phyloP scores from a whole-genome alignment of 1,140 invertebrate genomes.

The Drosophila lacertosa region DNA sequence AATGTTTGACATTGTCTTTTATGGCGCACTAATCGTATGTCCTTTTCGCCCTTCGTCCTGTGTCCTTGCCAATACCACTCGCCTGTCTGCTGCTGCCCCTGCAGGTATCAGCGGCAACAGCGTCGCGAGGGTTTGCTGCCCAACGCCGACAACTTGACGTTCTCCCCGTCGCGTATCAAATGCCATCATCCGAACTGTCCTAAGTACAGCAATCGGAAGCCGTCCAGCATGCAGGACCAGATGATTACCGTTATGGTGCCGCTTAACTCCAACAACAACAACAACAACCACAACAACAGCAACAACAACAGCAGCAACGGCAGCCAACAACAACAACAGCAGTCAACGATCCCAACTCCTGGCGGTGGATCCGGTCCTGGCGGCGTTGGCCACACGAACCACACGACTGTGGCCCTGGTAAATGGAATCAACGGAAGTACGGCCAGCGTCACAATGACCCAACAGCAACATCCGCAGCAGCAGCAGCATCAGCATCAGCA shows the following conservation, averaged over 20 bases:
- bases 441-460: slow-evolving; percentile 59
- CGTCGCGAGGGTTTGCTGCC: slow-evolving; percentile 81
- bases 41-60: slow-evolving; percentile 20
- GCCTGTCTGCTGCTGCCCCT: background rate
- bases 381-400: slow-evolving; percentile 6
- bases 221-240: slow-evolving; percentile 83
- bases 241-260: slow-evolving; percentile 84
- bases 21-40: slow-evolving; percentile 52
- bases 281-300: slow-evolving; percentile 17
- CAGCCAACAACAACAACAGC: slow-evolving; percentile 32
- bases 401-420: slow-evolving; percentile 67
- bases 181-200: slow-evolving; percentile 84
- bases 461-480: slow-evolving; percentile 26
- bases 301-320: slow-evolving; percentile 29
- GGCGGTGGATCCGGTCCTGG: background rate
- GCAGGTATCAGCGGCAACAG: slow-evolving; percentile 80
- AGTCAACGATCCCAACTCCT: too few relatives aligned
- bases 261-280: slow-evolving; percentile 74
- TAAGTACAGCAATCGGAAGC: slow-evolving; percentile 80
- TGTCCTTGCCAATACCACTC: too few relatives aligned
- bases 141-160: slow-evolving; percentile 83
- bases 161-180: slow-evolving; percentile 83
- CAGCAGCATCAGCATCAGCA: slow-evolving; percentile 29
- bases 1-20: slow-evolving; percentile 16
- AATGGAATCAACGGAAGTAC: slow-evolving; percentile 72